phyloP scores from a whole-genome alignment of 1,140 invertebrate species.

The Listronotus oregonensis region DNA sequence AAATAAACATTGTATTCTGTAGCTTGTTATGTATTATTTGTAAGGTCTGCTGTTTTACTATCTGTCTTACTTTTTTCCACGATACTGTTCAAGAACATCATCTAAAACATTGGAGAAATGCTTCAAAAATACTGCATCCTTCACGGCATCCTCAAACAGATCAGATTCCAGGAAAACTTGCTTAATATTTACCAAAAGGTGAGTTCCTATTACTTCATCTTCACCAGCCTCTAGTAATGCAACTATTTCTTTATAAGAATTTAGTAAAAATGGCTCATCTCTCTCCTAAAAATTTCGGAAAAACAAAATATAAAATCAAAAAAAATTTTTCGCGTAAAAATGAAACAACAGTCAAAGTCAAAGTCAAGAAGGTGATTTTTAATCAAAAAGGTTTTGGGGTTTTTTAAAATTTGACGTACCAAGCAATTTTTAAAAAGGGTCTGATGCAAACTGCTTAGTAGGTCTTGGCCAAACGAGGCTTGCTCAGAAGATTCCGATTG shows the following conservation, averaged over 20 bases:
- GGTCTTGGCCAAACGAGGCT: conserved; percentile 35
- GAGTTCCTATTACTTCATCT: conserved; percentile 40
- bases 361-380: too few species aligned
- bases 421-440: conserved; percentile 24
- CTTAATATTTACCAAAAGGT: conserved; percentile 43
- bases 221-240: conserved; percentile 42
- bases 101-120: conserved; percentile 48
- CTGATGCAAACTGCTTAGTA: conserved; percentile 29
- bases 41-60: too few species aligned
- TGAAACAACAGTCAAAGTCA: too few species aligned
- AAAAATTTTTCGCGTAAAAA: too few species aligned
- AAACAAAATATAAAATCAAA: neutral
- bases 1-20: too few species aligned
- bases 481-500: conserved; percentile 25
- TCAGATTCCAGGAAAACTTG: conserved; percentile 45
- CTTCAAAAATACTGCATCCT: conserved; percentile 47
- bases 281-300: conserved; percentile 17
- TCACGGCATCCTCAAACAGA: conserved; percentile 40
- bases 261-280: conserved; percentile 30
- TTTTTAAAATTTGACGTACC: conserved; percentile 13
- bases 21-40: too few species aligned
- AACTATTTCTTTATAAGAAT: conserved; percentile 40
- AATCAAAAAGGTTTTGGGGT: too few species aligned
- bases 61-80: conserved; percentile 52
- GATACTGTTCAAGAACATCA: conserved; percentile 46